Conservation (phyloP, 2,113 vertebrate species). For the Eublepharis macularius region DNA sequence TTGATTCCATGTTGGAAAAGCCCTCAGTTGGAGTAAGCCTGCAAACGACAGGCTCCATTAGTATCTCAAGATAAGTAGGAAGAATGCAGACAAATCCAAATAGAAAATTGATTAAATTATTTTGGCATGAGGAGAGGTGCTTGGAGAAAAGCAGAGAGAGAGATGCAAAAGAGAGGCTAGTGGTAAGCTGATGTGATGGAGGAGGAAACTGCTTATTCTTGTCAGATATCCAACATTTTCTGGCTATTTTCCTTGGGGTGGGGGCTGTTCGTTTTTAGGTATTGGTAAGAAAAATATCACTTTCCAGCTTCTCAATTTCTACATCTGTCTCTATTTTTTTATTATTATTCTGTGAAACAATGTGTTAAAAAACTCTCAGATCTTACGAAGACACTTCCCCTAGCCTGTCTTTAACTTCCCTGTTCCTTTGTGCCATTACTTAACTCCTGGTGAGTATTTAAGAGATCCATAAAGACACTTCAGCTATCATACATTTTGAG, state of each 20-base stretch:
- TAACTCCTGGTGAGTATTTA: slow-evolving; percentile 23
- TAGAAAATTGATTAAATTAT: slow-evolving; percentile 29
- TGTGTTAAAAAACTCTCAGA: accelerated
- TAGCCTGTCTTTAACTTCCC: neutral
- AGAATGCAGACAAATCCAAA: slow-evolving; percentile 10
- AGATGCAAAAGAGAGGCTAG: neutral
- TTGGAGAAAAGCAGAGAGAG: slow-evolving; percentile 17
- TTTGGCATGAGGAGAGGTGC: slow-evolving; percentile 24
- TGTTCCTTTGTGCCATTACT: slow-evolving; percentile 22
- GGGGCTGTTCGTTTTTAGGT: neutral
- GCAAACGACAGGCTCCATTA: slow-evolving; percentile 1
- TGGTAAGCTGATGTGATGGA: neutral
- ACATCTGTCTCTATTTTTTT: neutral
- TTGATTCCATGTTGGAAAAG: neutral
- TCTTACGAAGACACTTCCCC: slow-evolving; percentile 22
- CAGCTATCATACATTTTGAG: slow-evolving; percentile 17
- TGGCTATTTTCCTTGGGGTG: accelerated
- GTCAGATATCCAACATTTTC: neutral
- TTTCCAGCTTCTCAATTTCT: neutral
- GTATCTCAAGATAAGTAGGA: slow-evolving; percentile 16
- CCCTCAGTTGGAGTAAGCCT: neutral
- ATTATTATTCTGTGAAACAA: neutral
- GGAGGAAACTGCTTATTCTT: neutral
- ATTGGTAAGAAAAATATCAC: slow-evolving; percentile 5
- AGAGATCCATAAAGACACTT: slow-evolving; percentile 23